phyloP scores from a whole-genome alignment of 1,140 invertebrate genomes.

The Drosophila aff. region DNA sequence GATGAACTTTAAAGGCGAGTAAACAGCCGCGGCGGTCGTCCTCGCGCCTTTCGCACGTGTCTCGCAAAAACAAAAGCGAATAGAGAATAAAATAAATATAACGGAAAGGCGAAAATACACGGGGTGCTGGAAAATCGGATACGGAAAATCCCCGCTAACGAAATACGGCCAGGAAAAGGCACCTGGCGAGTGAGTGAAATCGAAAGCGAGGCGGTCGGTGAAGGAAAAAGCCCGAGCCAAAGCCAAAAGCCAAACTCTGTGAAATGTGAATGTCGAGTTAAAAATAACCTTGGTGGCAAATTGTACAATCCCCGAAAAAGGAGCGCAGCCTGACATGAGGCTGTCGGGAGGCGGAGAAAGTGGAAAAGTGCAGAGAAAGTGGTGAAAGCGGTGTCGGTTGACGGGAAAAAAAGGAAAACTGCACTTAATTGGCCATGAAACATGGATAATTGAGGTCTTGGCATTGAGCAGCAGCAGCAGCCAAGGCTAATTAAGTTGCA shows the following conservation, averaged over 20 bases:
- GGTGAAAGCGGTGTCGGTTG: constrained; percentile 19
- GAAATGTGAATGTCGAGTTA: constrained; percentile 53
- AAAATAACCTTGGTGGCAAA: constrained; percentile 64
- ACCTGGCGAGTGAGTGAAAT: constrained; percentile 31
- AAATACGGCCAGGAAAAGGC: constrained; percentile 3
- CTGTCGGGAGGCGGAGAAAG: constrained; percentile 25
- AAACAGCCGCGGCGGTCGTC: constrained; percentile 69
- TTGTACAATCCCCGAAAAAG: constrained; percentile 39
- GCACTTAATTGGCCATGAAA: constrained; percentile 43
- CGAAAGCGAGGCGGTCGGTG: constrained; percentile 23
- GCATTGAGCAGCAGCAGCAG: constrained; percentile 32
- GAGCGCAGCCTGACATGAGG: constrained; percentile 23
- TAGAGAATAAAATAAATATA: constrained; percentile 6
- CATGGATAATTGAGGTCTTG: constrained; percentile 41
- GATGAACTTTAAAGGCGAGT: constrained; percentile 84
- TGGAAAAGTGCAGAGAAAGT: constrained; percentile 9
- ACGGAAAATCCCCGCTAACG: constrained; percentile 20
- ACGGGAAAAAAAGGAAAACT: constrained; percentile 15
- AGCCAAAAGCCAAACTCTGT: constrained; percentile 43
- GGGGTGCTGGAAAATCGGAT: constrained; percentile 24
- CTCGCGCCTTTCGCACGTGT: constrained; percentile 60
- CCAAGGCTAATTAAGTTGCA: constrained; percentile 34
- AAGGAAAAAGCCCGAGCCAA: constrained; percentile 7
- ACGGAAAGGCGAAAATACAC: neutral
- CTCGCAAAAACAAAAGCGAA: constrained; percentile 23